Percentiles rank a stretch among this genome's conserved stretches.
These are phyloP conservation scores for Okamejei kenojei DNA, from an alignment of 2,797 vertebrate genomes.

Conservation along the genomic window DNA sequence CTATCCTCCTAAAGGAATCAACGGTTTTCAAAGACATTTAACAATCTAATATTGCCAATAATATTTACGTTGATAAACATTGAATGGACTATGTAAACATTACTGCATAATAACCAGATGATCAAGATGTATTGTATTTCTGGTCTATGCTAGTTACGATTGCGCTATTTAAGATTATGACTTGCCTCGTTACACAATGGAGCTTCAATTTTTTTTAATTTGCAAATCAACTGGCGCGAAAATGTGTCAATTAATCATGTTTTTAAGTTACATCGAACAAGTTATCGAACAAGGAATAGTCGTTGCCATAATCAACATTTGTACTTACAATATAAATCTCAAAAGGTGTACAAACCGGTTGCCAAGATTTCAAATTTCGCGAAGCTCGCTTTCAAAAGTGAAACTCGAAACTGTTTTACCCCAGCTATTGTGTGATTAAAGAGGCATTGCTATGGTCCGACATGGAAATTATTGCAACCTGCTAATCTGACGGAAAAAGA, in stretches of 20 bases:
- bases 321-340: background rate
- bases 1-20: background rate
- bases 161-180: background rate
- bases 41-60: background rate
- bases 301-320: background rate
- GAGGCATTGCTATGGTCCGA: background rate
- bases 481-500: background rate
- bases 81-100: background rate
- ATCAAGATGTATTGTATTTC: background rate
- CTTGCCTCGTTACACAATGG: background rate
- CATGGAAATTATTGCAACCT: background rate
- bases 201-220: background rate
- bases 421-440: no score
- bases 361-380: background rate
- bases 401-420: background rate
- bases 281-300: no score
- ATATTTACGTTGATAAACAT: background rate
- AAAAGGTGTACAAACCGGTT: background rate
- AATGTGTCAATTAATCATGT: background rate
- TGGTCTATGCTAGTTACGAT: background rate
- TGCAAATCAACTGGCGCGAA: background rate
- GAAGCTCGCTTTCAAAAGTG: background rate
- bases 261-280: background rate
- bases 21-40: background rate
- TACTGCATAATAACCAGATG: background rate